Evolutionary conservation across 2,888 invertebrate species (phyloP).

Genomic region (Tuberolachnus salignus): DNA sequence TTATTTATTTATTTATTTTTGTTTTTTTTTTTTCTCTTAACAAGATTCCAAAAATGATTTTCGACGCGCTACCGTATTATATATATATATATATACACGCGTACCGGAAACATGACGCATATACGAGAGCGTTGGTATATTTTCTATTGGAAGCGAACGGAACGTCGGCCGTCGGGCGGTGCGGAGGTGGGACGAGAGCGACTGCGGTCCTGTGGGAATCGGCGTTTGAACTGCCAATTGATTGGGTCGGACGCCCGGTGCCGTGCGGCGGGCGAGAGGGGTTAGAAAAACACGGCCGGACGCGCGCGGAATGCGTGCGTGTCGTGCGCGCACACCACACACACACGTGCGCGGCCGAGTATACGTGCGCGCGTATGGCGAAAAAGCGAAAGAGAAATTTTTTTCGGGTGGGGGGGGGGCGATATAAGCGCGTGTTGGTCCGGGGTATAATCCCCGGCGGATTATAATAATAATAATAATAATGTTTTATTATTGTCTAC

Average conservation of each 20-base stretch:
- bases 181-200: not conserved
- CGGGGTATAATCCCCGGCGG: conserved; percentile 22
- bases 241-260: conserved; percentile 31
- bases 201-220: conserved; percentile 32
- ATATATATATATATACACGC: not conserved
- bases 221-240: conserved; percentile 46
- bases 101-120: conserved; percentile 45
- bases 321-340: not conserved
- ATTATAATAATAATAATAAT: conserved; percentile 6
- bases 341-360: not conserved
- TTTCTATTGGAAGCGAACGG: not conserved
- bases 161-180: not conserved
- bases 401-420: not conserved
- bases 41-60: conserved; percentile 35
- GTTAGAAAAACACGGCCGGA: conserved; percentile 29
- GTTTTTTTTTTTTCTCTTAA: no score
- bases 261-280: not conserved
- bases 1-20: no score
- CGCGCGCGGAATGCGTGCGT: not conserved
- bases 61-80: not conserved
- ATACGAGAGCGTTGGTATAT: not conserved
- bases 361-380: not conserved
- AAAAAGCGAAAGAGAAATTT: conserved; percentile 17
- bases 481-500: not conserved
- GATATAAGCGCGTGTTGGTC: conserved; percentile 7